phyloP scores from a whole-genome alignment of 1,140 invertebrate species.

The Sipha flava region DNA sequence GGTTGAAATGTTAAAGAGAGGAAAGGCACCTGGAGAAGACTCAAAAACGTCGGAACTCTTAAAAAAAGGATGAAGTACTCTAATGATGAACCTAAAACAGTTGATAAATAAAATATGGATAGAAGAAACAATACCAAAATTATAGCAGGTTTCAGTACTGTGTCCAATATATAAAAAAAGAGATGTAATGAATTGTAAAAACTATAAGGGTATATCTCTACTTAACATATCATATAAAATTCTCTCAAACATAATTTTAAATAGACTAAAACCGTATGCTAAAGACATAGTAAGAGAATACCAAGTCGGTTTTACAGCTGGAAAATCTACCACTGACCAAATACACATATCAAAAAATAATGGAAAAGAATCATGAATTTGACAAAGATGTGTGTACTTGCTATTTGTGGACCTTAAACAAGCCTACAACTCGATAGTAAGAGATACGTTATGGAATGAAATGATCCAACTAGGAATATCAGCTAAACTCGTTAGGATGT shows the following conservation, averaged over 20 bases:
- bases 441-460: too few relatives aligned
- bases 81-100: not conserved
- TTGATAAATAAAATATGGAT: not conserved
- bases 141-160: not conserved
- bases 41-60: not conserved
- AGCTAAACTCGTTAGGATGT: too few relatives aligned
- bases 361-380: not conserved
- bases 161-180: too few relatives aligned
- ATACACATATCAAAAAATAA: not conserved
- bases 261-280: not conserved
- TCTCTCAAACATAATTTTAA: too few relatives aligned
- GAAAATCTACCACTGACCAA: not conserved
- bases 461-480: too few relatives aligned
- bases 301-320: not conserved
- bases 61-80: not conserved
- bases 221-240: not conserved
- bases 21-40: too few relatives aligned
- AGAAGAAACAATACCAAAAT: not conserved
- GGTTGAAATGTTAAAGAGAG: too few relatives aligned
- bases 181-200: too few relatives aligned
- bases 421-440: too few relatives aligned
- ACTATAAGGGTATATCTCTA: not conserved
- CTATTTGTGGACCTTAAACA: too few relatives aligned
- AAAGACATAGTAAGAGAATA: not conserved
- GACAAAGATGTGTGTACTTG: too few relatives aligned